Conservation (phyloP, 2,113 vertebrate species). For the Manacus vitellinus region DNA sequence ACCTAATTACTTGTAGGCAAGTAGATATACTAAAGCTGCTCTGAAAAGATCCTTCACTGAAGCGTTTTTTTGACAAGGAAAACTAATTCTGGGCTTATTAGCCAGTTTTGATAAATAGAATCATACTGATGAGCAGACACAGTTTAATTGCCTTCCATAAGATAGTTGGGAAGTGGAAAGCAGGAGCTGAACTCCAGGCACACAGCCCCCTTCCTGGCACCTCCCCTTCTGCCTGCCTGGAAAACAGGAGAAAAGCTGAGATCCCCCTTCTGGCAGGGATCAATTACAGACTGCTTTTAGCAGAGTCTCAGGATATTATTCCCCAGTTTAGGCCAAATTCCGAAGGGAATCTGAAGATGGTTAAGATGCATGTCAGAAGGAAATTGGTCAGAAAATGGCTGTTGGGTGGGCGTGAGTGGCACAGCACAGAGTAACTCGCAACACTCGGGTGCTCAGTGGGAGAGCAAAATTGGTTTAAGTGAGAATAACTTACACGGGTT, state of each 20-base stretch:
- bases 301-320: background rate
- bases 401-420: background rate
- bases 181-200: background rate
- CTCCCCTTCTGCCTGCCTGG: background rate
- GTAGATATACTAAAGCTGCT: background rate
- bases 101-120: background rate
- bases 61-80: background rate
- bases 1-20: background rate
- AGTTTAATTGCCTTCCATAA: background rate
- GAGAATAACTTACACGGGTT: background rate
- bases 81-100: background rate
- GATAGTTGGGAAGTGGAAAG: background rate
- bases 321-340: background rate
- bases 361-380: slow-evolving; percentile 10
- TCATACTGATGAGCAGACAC: background rate
- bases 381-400: slow-evolving; percentile 53
- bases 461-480: slow-evolving; percentile 27
- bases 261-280: background rate
- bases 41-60: background rate
- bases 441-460: background rate
- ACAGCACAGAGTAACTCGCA: background rate
- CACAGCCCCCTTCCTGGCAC: background rate
- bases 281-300: background rate
- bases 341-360: background rate
- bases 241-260: background rate